Evolutionary conservation across 2,888 invertebrate species (phyloP).

Genomic region (Drosophila silvestris): DNA sequence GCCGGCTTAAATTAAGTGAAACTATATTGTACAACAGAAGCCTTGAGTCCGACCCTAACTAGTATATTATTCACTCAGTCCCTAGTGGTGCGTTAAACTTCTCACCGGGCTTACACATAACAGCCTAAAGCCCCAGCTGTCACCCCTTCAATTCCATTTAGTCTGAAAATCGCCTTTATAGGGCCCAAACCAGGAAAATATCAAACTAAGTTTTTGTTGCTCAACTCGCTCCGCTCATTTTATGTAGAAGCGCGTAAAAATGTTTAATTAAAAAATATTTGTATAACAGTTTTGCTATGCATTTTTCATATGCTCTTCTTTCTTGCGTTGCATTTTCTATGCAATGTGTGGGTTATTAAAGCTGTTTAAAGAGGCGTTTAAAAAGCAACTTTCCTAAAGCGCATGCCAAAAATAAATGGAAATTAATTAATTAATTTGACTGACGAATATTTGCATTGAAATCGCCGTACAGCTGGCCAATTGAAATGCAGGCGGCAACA

Average conservation of each 20-base stretch:
- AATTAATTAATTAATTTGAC: slow-evolving; percentile 61
- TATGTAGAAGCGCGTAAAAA: slow-evolving; percentile 20
- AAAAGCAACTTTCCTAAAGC: neutral
- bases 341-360: slow-evolving; percentile 19
- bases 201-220: slow-evolving; percentile 23
- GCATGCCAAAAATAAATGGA: slow-evolving; percentile 32
- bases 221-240: slow-evolving; percentile 6
- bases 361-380: slow-evolving; percentile 12
- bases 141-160: too few species aligned
- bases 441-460: slow-evolving; percentile 42
- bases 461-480: slow-evolving; percentile 50
- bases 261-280: slow-evolving; percentile 57
- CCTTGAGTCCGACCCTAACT: neutral
- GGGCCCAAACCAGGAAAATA: slow-evolving; percentile 20
- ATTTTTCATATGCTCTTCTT: slow-evolving; percentile 15
- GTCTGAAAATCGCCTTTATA: neutral
- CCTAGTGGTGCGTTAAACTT: neutral
- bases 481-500: slow-evolving; percentile 66
- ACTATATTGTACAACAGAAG: neutral
- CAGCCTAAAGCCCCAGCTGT: neutral
- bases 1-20: neutral
- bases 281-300: slow-evolving; percentile 20
- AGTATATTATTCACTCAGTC: neutral
- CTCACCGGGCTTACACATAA: neutral
- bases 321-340: neutral